Evolutionary conservation across 1,140 invertebrate species (phyloP), one percentile per base, ranked within the genome.

Genomic region (Neodiprion virginianus): DNA sequence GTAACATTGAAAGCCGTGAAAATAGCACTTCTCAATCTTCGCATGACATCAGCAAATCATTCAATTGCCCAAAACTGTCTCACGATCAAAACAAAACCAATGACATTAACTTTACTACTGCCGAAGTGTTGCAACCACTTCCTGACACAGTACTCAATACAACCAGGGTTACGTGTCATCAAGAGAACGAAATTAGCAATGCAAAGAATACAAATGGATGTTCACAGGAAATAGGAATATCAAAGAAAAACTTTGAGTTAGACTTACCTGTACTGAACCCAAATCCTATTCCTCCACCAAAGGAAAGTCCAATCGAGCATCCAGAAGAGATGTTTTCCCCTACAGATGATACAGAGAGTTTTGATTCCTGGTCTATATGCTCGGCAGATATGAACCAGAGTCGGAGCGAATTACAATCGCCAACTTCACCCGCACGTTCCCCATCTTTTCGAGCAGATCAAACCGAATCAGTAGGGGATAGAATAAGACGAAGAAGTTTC

Each of bases 401-500:
- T 78, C 83, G 76, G 74, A 85, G 72, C 75, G 89, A 82, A 77
- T 61, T 84, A 74, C 77, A 89, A 9, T 92, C 90, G 1, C 90
- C 89, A 2, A 83, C 90, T 8, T 92, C 90, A 66, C 90, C 89
- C 70, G 91, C 87, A 1, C 89, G 86, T 14, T 80, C 82, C 40
- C 66, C 79, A 11, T 85, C 76, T 79, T 76, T 81, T 74, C 87
- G 74, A 14, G 81, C 84, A 47, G 89, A 89, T 3, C 83, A 87
- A 72, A 84, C 89, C 61, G 95, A 96, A 82, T 94, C 93, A 49
- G 93, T 97, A 11, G 93, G 93, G 49, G 96, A 97, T 80, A 90
- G 96, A 77, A 97, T 97, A 76, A 90, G 94, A 78, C 90, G 96
- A 21, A 96, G 96, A 83, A 96, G 95, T 84, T 97, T 96, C 86